Evolutionary conservation across 2,888 invertebrate species (phyloP).

Genomic region (Steinernema carpocapsae): DNA sequence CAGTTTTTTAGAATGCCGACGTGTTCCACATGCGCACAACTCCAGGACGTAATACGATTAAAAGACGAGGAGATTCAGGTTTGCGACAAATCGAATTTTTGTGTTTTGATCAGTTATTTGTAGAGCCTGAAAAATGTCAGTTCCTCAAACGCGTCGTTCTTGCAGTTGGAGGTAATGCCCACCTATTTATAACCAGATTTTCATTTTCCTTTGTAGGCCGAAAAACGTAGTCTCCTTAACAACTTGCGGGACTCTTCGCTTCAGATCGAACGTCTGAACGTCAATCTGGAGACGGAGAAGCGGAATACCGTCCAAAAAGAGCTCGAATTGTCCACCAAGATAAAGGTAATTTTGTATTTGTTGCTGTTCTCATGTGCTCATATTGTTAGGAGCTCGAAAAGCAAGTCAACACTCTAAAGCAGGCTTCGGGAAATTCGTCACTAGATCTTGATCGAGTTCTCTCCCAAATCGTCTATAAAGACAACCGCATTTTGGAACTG

Average conservation of each 20-base stretch:
- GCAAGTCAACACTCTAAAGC: neutral
- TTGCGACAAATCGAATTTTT: neutral
- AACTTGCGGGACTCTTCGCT: neutral
- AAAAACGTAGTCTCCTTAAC: neutral
- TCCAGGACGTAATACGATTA: neutral
- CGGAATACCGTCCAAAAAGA: neutral
- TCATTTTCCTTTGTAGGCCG: neutral
- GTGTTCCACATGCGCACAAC: slow-evolving; percentile 7
- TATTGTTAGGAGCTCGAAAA: slow-evolving; percentile 8
- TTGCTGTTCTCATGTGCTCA: neutral
- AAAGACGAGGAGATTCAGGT: slow-evolving; percentile 31
- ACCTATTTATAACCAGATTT: neutral
- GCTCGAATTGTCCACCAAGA: neutral
- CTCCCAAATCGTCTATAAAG: slow-evolving; percentile 69
- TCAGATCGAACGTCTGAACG: neutral
- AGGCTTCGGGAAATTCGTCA: neutral
- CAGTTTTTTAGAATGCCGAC: neutral
- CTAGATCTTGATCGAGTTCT: slow-evolving; percentile 7
- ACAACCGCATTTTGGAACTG: slow-evolving; percentile 76
- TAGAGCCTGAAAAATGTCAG: neutral
- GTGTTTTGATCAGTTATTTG: neutral
- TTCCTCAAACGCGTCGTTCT: neutral
- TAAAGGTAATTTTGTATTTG: neutral
- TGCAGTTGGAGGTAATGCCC: neutral
- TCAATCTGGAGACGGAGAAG: neutral